These are phyloP conservation scores for Acanthornis magna DNA, from an alignment of 2,797 vertebrate species.

Conservation along the genomic window DNA sequence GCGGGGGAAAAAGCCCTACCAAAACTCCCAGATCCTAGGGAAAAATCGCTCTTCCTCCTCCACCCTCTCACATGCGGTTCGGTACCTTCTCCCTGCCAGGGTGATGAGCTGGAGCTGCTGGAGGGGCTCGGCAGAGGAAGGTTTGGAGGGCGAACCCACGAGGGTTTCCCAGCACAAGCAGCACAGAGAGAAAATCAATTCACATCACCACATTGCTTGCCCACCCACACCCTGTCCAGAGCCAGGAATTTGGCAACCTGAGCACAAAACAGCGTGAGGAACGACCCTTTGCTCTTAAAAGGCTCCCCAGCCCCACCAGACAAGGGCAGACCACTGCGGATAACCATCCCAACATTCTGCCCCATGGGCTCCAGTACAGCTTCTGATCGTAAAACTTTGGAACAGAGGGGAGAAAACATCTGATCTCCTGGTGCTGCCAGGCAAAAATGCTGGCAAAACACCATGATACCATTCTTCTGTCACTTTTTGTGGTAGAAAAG, in stretches of 20 bases:
- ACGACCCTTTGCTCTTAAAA: neutral
- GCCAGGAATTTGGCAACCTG: neutral
- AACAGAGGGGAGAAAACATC: neutral
- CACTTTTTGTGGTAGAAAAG: neutral
- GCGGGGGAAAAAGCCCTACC: neutral
- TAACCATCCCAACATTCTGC: neutral
- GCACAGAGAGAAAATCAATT: neutral
- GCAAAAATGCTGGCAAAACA: neutral
- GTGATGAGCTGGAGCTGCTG: rapidly evolving
- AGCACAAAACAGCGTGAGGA: neutral
- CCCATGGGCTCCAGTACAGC: neutral
- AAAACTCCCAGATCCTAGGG: neutral
- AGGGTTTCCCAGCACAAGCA: neutral
- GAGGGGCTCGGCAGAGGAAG: rapidly evolving
- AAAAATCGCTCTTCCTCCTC: neutral
- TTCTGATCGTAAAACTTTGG: neutral
- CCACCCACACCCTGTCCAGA: rapidly evolving
- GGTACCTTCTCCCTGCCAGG: neutral
- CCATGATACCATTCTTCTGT: neutral
- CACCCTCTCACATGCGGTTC: neutral
- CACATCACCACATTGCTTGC: rapidly evolving
- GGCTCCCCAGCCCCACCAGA: neutral
- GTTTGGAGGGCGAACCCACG: neutral
- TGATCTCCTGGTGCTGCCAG: neutral
- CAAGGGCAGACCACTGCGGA: neutral